Evolutionary conservation across 2,888 invertebrate species (phyloP).

Genomic region (Himalopsyche tibetana): DNA sequence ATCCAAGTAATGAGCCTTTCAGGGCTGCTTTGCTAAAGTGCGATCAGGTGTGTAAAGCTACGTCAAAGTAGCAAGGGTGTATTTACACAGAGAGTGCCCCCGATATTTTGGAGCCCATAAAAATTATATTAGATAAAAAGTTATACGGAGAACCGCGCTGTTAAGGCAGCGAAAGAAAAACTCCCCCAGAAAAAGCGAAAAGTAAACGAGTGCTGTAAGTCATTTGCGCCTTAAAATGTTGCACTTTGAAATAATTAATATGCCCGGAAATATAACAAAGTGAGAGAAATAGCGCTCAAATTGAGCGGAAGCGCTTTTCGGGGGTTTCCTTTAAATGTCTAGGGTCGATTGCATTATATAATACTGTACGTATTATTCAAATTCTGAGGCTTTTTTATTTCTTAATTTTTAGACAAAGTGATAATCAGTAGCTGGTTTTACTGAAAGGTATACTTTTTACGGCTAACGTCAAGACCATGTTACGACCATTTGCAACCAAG

Average conservation of each 20-base stretch:
- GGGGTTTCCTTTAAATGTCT: neutral
- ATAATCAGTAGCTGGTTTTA: neutral
- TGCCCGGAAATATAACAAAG: conserved; percentile 12
- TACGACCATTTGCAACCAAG: too few relatives aligned
- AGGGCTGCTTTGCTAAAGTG: conserved; percentile 55
- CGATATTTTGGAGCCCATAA: conserved; percentile 55
- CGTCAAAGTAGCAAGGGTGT: conserved; percentile 55
- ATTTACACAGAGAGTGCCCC: conserved; percentile 39
- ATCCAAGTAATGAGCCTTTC: conserved; percentile 50
- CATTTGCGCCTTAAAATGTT: conserved; percentile 34
- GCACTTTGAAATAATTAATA: conserved; percentile 34
- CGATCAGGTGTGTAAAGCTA: conserved; percentile 59
- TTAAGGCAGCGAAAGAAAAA: neutral
- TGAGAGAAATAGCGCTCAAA: conserved; percentile 1
- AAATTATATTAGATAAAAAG: conserved; percentile 60
- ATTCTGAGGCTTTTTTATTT: neutral
- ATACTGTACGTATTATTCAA: neutral
- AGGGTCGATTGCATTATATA: conserved; percentile 9
- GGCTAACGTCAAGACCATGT: too few relatives aligned
- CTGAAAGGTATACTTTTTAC: neutral
- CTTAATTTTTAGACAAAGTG: neutral
- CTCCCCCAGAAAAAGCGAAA: neutral
- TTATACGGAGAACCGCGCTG: conserved; percentile 40
- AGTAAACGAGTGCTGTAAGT: conserved; percentile 22
- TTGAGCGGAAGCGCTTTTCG: conserved; percentile 18